Conservation (phyloP, 2,113 vertebrate genomes). For the Sinocyclocheilus anshuiensis region DNA sequence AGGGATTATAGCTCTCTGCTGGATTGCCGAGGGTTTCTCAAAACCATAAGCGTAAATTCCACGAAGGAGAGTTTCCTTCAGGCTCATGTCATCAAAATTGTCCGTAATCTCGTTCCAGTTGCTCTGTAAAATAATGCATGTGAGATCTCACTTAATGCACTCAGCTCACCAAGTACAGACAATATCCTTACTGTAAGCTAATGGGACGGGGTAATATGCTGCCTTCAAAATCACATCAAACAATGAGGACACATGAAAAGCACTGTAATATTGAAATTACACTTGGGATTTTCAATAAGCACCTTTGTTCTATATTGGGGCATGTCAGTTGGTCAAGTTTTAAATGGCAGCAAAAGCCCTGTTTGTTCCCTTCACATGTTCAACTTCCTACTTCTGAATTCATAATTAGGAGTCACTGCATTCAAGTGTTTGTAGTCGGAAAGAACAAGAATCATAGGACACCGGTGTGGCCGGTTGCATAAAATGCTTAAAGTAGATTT, state of each 20-base stretch:
- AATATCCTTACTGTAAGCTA: neutral
- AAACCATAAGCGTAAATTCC: slow-evolving; percentile 99
- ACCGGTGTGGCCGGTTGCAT: neutral
- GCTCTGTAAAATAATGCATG: slow-evolving; percentile 78
- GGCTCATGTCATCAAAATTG: slow-evolving; percentile 98
- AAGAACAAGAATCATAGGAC: neutral
- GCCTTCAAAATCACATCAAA: neutral
- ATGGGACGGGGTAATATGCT: neutral
- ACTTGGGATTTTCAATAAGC: neutral
- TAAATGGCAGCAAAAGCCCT: neutral
- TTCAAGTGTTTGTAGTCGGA: neutral
- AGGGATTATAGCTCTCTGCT: slow-evolving; percentile 97
- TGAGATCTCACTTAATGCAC: neutral
- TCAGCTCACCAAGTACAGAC: neutral
- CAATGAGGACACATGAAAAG: neutral
- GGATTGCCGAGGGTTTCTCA: slow-evolving; percentile 98
- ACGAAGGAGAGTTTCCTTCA: slow-evolving; percentile 95
- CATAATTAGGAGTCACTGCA: neutral
- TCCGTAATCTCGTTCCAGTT: slow-evolving; percentile 99
- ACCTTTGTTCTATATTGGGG: too few species aligned
- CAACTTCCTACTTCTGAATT: neutral
- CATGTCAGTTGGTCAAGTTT: neutral
- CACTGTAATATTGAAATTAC: too few species aligned
- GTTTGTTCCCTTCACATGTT: neutral
- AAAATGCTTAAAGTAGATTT: too few species aligned